Conservation (phyloP, 1,140 invertebrate species). For the Laodelphax striatellus region DNA sequence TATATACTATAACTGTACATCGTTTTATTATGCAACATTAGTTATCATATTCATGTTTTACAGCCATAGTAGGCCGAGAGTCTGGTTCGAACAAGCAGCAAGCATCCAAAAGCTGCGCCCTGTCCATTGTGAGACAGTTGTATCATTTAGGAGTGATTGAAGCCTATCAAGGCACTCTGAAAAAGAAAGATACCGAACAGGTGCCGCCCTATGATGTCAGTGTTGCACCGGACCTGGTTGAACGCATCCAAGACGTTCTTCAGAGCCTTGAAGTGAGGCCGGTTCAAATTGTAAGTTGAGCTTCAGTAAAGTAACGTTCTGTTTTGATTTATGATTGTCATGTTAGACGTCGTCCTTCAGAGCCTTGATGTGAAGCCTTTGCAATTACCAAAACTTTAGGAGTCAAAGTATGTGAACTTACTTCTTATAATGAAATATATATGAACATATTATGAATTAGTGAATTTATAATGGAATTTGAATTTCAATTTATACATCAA, state of each 20-base stretch:
- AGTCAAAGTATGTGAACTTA: too few species aligned
- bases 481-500: too few species aligned
- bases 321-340: not conserved
- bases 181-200: slow-evolving; percentile 59
- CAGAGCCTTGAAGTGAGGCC: slow-evolving; percentile 45
- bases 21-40: too few species aligned
- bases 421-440: too few species aligned
- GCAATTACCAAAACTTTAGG: too few species aligned
- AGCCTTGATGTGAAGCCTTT: too few species aligned
- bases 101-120: slow-evolving; percentile 90
- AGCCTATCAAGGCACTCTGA: slow-evolving; percentile 70
- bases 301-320: too few species aligned
- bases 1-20: too few species aligned
- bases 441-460: too few species aligned
- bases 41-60: slow-evolving; percentile 6
- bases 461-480: too few species aligned
- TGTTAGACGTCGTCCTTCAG: too few species aligned
- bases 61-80: slow-evolving; percentile 67
- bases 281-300: slow-evolving; percentile 11
- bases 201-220: slow-evolving; percentile 69
- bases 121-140: slow-evolving; percentile 87
- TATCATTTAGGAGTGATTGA: slow-evolving; percentile 92
- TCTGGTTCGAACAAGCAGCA: slow-evolving; percentile 92
- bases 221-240: slow-evolving; percentile 53
- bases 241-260: slow-evolving; percentile 51